Evolutionary conservation across 2,888 invertebrate species (phyloP), one percentile per base, ranked within the genome.

Genomic region (Lasioglossum marginatum): DNA sequence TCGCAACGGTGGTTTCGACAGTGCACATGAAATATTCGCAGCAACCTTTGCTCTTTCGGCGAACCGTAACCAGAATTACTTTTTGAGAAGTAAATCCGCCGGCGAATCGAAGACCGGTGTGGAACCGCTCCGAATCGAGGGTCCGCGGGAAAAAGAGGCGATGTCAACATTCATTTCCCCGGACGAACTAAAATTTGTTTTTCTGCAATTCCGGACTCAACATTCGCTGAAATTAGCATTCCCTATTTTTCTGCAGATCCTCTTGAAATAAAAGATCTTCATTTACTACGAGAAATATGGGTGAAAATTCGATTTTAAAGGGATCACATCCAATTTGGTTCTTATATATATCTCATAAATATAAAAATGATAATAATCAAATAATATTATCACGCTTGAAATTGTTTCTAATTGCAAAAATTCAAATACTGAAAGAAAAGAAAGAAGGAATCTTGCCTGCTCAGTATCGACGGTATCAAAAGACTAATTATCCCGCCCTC

Each of bases 41-140:
- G 70, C 70, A 40, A 63, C 63, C 63, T 63, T 70, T 40, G 70
- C 37, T 70, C 40, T 63, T 63, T 14, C 63, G 63, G 31, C 31
- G 63, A 63, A 63, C 63, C 63, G 31, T 63, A 63, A 63, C 31
- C 71, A 71, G 43, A 37, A 71, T 40, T n/a, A 71, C 43, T 31
- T 73, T 73, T 57, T 63, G 12, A 31, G 31, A 63, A 31, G 14
- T 16, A 63, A 63, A 63, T 63, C 63, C 63, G 31, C 16, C 27
- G 63, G 27, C 63, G 63, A 31, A 63, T 63, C 27, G 31, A 63
- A 31, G 16, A 63, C 16, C 63, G 2, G 14, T 4, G 43, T 4
- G 43, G 43, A 43, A 43, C 14, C 43, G 43, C 48, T 2, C 6
- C 48, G 19, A 48, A 48, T 48, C 6, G 6, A 52, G 52, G 10